A percentile compares a stretch with the other conserved stretches of the same genome.
These are phyloP conservation scores for Dromas ardeola DNA, from an alignment of 2,113 vertebrate genomes.

Conservation along the genomic window DNA sequence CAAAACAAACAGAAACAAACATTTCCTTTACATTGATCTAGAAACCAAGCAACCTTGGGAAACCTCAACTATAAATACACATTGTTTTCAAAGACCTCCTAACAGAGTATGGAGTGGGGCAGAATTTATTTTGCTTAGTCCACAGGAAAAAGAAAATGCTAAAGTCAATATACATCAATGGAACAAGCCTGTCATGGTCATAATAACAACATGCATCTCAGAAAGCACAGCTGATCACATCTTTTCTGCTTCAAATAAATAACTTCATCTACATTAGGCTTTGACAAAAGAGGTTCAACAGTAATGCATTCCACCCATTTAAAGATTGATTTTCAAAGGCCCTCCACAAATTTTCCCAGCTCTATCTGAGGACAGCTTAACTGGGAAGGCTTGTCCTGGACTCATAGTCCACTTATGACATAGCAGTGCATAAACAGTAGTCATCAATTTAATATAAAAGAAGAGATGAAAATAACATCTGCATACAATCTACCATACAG, in stretches of 20 bases:
- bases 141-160: background rate
- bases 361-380: background rate
- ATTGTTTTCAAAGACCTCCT: background rate
- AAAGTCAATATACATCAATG: background rate
- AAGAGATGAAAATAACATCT: background rate
- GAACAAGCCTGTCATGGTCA: background rate
- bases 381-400: background rate
- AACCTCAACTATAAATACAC: background rate
- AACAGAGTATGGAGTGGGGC: background rate
- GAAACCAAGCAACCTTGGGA: background rate
- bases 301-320: background rate
- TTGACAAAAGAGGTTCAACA: background rate
- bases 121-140: background rate
- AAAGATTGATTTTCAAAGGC: background rate
- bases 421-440: background rate
- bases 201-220: background rate
- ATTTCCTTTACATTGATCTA: background rate
- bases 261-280: background rate
- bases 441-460: background rate
- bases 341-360: background rate
- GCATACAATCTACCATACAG: background rate
- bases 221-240: background rate
- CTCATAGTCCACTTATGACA: background rate
- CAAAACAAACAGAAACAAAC: background rate
- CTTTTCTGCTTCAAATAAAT: background rate